phyloP scores from a whole-genome alignment of 1,140 invertebrate genomes.

The Ips typographus region DNA sequence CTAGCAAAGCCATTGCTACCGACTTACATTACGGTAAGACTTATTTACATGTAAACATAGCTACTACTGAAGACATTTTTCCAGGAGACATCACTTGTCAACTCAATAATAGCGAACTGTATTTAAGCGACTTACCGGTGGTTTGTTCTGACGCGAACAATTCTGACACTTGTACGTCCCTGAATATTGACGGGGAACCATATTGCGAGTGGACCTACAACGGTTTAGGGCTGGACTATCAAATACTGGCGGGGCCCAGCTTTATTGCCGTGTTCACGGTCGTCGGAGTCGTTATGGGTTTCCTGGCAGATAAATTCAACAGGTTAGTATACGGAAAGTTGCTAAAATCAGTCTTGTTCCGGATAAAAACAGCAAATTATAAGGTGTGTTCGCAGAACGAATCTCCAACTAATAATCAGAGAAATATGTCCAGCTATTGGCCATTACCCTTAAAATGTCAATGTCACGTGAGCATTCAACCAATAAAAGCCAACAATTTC shows the following conservation, averaged over 20 bases:
- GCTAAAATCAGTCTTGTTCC: no score
- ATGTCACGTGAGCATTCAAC: no score
- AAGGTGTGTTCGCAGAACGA: no score
- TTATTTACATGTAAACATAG: background rate
- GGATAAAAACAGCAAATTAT: no score
- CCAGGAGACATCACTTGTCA: conserved; percentile 79
- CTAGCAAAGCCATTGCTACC: conserved; percentile 78
- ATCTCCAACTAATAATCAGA: no score
- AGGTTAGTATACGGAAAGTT: conserved; percentile 49
- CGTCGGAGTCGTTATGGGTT: conserved; percentile 80
- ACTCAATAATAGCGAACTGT: conserved; percentile 65
- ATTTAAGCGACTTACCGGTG: conserved; percentile 61
- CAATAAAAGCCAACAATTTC: no score
- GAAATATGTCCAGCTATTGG: no score
- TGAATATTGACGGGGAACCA: conserved; percentile 66
- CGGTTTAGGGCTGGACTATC: conserved; percentile 87
- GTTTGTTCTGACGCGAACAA: conserved; percentile 66
- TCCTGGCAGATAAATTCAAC: conserved; percentile 77
- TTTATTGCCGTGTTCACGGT: conserved; percentile 91
- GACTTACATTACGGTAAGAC: conserved; percentile 74
- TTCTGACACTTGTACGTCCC: conserved; percentile 63
- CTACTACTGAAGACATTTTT: background rate
- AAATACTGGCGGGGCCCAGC: conserved; percentile 86
- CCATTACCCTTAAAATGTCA: no score
- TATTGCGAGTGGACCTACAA: conserved; percentile 93